phyloP scores from a whole-genome alignment of 1,140 invertebrate genomes.

The Nasonia longicornis region DNA sequence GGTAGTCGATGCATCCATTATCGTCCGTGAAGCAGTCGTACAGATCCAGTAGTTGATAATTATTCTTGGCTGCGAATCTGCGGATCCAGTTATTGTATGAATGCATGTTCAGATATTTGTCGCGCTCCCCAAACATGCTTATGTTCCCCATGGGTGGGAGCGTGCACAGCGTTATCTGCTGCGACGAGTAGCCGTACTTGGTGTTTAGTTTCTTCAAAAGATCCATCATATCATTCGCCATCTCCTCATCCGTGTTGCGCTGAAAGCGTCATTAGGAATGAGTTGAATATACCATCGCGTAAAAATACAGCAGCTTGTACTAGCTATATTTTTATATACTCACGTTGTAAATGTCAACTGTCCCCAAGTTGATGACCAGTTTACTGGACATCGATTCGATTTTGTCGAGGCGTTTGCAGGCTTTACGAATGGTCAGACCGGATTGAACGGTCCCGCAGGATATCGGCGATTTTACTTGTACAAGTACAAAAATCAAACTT shows the following conservation, averaged over 20 bases:
- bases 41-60: not conserved
- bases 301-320: not conserved
- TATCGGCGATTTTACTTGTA: not conserved
- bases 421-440: not conserved
- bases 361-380: not conserved
- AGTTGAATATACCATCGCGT: not conserved
- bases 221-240: not conserved
- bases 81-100: not conserved
- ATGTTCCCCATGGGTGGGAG: not conserved
- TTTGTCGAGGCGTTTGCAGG: not conserved
- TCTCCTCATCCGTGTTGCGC: not conserved
- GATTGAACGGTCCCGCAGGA: slow-evolving; percentile 14
- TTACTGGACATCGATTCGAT: not conserved
- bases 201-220: not conserved
- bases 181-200: not conserved
- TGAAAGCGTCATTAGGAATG: not conserved
- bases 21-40: not conserved
- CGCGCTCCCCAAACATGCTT: not conserved
- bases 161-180: slow-evolving; percentile 8
- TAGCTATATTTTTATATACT: not conserved
- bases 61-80: not conserved
- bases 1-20: not conserved
- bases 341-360: slow-evolving; percentile 15
- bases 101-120: not conserved
- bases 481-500: not conserved